Base-by-base conservation (phyloP, 2,797 vertebrate species). In the Sus cebifrons region DNA sequence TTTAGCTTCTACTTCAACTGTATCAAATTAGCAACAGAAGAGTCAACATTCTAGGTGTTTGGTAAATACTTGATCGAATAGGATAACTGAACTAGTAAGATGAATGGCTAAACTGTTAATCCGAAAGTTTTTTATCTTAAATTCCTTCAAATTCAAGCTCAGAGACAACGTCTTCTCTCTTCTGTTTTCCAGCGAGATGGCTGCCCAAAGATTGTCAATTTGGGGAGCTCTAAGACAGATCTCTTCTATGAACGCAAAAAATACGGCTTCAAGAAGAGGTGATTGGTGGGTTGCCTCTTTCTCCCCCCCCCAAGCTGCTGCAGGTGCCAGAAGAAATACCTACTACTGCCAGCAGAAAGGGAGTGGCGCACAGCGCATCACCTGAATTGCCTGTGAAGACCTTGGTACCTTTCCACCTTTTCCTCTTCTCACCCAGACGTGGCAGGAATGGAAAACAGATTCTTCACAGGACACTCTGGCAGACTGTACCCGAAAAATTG, bases 191-290 rank as follows among this genome's bases (percentile, higher is more conserved):
- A 99, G 99, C 98, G 99, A 97, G 99, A 99, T 91, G 99, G 99
- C 78, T 99, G 99, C 97, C 99, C 99, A 1, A 99, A 99, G 98
- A 99, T 99, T 0, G 99, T 99, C 95, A 99, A 99, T 98, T 98
- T 99, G 98, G 99, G 99, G 82, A 99, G 99, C 98, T 99, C 99
- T 27, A 99, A 99, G 98, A 99, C 99, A 84, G 99, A 99, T 98
- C 99, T 99, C 98, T 99, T 99, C 97, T 99, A 99, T 13, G 99
- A 99, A 98, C 99, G 99, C 95, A 99, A 99, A 98, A 99, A 99
- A 97, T 99, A 99, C 0, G 99, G 99, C 94, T 99, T 99, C 97
- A 99, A 99, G 99, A 99, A 99, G 99, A 99, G 99, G 99, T 99
- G 99, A 99, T 98, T 54, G 73, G 60, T 84, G 29, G 71, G 70